Percentiles rank a stretch among this genome's conserved stretches.
Conservation (phyloP, 2,797 vertebrate species). For the Anniella stebbinsi region DNA sequence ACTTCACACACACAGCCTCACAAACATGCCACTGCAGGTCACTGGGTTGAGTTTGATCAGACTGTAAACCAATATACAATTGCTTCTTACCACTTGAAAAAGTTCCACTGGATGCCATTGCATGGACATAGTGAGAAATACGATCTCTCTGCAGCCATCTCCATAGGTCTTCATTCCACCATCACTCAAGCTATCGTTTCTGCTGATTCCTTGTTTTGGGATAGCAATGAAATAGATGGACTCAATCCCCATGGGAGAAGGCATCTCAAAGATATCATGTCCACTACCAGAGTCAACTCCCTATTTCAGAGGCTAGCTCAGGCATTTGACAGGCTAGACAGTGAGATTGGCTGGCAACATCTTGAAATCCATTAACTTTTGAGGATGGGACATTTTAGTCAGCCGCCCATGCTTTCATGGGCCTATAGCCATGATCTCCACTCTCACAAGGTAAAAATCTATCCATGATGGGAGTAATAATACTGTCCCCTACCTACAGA, state of each 20-base stretch:
- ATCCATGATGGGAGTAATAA: neutral
- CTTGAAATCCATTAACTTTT: neutral
- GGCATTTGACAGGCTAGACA: neutral
- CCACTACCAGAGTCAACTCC: neutral
- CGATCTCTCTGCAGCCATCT: neutral
- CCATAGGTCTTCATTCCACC: neutral
- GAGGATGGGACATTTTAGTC: neutral
- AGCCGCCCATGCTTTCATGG: neutral
- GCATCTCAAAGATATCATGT: neutral
- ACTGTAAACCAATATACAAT: neutral
- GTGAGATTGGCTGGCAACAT: neutral
- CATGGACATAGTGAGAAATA: neutral
- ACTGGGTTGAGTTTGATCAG: neutral
- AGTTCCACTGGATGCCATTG: neutral
- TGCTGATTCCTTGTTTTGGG: neutral
- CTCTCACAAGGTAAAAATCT: neutral
- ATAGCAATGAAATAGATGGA: neutral
- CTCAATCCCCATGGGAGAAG: neutral
- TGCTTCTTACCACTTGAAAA: neutral
- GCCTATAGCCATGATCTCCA: neutral
- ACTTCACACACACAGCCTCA: neutral
- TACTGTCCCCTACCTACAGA: neutral
- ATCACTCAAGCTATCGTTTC: neutral
- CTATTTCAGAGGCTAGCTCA: neutral
- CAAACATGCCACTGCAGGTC: neutral